Percentiles rank a stretch among this genome's conserved stretches.
Conservation (phyloP, 2,888 invertebrate species). For the Malthinus flaveolus region DNA sequence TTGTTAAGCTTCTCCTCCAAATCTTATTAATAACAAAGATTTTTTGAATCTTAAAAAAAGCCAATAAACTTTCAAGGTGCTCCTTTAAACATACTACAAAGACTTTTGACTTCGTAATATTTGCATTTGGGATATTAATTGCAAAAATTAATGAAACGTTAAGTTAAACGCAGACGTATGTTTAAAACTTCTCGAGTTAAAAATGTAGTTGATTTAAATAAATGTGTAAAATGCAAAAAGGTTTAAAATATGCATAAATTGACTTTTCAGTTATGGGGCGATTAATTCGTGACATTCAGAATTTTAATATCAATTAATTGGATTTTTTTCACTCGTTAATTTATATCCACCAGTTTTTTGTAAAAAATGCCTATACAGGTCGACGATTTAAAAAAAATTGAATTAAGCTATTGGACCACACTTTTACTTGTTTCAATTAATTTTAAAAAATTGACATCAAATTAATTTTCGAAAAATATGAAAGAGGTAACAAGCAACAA, state of each 20-base stretch:
- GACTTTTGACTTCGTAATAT: background rate
- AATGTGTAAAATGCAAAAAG: background rate
- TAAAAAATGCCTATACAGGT: too few species aligned
- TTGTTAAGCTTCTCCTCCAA: too few species aligned
- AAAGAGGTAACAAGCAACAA: constrained; percentile 38
- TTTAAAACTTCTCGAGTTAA: too few species aligned
- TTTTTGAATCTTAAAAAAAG: constrained; percentile 3
- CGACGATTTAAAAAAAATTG: too few species aligned
- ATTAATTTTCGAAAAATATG: constrained; percentile 15
- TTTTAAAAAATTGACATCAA: background rate
- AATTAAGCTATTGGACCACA: too few species aligned
- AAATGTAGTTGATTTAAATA: too few species aligned
- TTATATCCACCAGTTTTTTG: background rate
- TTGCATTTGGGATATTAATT: background rate
- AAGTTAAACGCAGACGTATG: too few species aligned
- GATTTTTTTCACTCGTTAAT: background rate
- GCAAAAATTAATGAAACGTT: constrained; percentile 1
- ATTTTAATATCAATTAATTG: background rate
- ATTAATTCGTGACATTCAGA: too few species aligned
- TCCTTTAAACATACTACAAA: constrained; percentile 4
- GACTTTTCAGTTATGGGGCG: too few species aligned
- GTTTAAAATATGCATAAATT: background rate
- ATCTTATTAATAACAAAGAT: too few species aligned
- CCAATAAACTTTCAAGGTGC: constrained; percentile 27
- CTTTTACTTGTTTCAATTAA: background rate